These are phyloP conservation scores for Halichondria panicea DNA, from an alignment of 37 sponge, comb jelly and placozoan species.

Conservation along the genomic window DNA sequence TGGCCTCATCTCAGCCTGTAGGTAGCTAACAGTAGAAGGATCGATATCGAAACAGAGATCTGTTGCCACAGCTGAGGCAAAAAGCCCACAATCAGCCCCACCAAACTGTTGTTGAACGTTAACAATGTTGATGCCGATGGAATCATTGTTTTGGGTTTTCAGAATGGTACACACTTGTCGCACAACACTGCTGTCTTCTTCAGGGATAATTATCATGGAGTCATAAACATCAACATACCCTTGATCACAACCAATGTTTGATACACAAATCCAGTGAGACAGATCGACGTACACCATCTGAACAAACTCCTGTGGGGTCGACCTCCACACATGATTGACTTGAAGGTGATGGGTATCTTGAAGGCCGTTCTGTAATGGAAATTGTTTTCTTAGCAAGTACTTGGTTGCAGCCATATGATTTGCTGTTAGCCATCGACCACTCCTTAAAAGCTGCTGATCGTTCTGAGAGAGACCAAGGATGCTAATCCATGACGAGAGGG, in stretches of 20 bases:
- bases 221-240: constrained; percentile 7
- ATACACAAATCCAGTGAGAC: constrained; percentile 36
- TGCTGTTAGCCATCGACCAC: constrained; percentile 33
- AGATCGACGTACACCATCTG: constrained; percentile 27
- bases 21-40: neutral
- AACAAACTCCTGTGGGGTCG: constrained; percentile 22
- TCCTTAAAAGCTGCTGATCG: neutral
- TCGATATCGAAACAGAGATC: constrained; percentile 5
- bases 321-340: constrained; percentile 15
- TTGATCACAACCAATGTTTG: constrained; percentile 20
- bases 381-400: constrained; percentile 16
- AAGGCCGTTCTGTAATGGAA: constrained; percentile 24
- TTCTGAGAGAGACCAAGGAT: neutral
- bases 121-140: neutral
- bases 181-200: neutral
- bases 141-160: neutral
- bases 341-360: constrained; percentile 31
- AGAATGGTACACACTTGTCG: constrained; percentile 2
- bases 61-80: constrained; percentile 6
- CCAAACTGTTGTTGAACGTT: constrained; percentile 24
- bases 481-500: neutral
- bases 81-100: constrained; percentile 9
- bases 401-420: constrained; percentile 15
- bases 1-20: constrained; percentile 5
- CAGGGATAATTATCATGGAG: neutral